Evolutionary conservation across 2,113 vertebrate species (phyloP).

Genomic region (Channa maculata): DNA sequence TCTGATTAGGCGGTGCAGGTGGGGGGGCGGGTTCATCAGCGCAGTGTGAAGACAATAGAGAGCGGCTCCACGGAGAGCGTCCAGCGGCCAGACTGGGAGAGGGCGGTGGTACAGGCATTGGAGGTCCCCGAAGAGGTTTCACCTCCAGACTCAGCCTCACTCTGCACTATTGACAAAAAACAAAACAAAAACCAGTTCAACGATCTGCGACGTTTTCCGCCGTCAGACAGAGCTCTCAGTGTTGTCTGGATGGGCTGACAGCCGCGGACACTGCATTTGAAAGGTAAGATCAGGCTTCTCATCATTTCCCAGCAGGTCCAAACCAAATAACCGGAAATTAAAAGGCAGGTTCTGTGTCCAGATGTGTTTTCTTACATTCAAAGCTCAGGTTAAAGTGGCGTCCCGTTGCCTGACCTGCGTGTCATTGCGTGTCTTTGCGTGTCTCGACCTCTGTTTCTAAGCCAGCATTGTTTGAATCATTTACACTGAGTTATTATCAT

Average conservation of each 20-base stretch:
- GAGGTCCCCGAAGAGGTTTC: conserved; percentile 2
- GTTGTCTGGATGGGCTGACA: conserved; percentile 56
- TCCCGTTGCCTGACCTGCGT: background rate
- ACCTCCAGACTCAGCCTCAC: background rate
- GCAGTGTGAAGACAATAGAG: conserved; percentile 71
- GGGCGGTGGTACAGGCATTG: background rate
- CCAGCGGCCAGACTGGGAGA: conserved; percentile 4
- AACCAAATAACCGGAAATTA: conserved; percentile 4
- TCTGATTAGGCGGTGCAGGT: conserved; percentile 48
- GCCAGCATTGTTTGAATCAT: background rate
- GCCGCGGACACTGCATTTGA: conserved; percentile 28
- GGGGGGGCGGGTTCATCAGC: conserved; percentile 49
- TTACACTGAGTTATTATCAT: background rate
- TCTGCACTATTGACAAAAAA: background rate
- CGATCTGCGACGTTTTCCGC: background rate
- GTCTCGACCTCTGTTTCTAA: background rate
- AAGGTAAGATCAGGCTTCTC: conserved; percentile 57
- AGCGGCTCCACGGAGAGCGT: conserved; percentile 12
- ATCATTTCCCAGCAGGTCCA: background rate
- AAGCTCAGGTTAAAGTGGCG: background rate
- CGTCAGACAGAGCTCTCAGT: background rate
- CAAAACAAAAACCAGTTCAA: background rate
- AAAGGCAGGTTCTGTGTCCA: conserved; percentile 1
- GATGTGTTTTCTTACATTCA: background rate
- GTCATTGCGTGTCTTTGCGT: background rate